Evolutionary conservation across 2,888 invertebrate genomes (phyloP).

Genomic region (Drosophila diplacantha): DNA sequence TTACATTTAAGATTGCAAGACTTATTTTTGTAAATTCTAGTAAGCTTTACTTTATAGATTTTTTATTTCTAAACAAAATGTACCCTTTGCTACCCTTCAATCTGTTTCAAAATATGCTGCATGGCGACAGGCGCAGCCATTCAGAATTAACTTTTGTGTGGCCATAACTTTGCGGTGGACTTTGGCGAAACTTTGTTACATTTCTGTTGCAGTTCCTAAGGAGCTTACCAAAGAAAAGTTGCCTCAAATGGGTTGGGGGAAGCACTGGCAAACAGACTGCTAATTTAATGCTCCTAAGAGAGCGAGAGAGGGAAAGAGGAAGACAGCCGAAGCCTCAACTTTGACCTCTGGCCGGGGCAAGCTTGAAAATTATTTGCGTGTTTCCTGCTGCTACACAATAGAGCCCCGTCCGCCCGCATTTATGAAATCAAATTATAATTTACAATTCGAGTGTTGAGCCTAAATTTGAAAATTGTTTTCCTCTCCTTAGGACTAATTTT

Average conservation of each 20-base stretch:
- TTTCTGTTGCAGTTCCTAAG: constrained; percentile 42
- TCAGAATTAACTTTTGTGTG: constrained; percentile 48
- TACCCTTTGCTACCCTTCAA: constrained; percentile 16
- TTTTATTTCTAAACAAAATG: neutral
- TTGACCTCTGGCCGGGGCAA: constrained; percentile 25
- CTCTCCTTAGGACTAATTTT: constrained; percentile 11
- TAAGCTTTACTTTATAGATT: too few relatives aligned
- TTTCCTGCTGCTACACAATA: constrained; percentile 35
- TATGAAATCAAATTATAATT: constrained; percentile 40
- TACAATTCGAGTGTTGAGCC: constrained; percentile 32
- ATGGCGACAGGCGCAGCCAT: constrained; percentile 40
- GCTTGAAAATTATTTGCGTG: constrained; percentile 41
- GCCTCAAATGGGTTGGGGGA: neutral
- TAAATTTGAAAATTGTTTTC: constrained; percentile 54
- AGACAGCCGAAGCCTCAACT: constrained; percentile 11
- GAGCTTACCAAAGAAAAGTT: constrained; percentile 40
- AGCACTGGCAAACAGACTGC: constrained; percentile 41
- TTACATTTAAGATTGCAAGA: too few relatives aligned
- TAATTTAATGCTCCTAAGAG: constrained; percentile 37
- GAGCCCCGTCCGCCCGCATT: constrained; percentile 23
- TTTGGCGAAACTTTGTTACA: constrained; percentile 45
- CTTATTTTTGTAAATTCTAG: too few relatives aligned
- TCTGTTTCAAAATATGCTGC: constrained; percentile 25
- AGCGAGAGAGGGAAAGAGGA: neutral
- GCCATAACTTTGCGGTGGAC: constrained; percentile 46